These are phyloP conservation scores for Cisticola juncidis DNA, from an alignment of 2,113 vertebrate species.

Conservation along the genomic window DNA sequence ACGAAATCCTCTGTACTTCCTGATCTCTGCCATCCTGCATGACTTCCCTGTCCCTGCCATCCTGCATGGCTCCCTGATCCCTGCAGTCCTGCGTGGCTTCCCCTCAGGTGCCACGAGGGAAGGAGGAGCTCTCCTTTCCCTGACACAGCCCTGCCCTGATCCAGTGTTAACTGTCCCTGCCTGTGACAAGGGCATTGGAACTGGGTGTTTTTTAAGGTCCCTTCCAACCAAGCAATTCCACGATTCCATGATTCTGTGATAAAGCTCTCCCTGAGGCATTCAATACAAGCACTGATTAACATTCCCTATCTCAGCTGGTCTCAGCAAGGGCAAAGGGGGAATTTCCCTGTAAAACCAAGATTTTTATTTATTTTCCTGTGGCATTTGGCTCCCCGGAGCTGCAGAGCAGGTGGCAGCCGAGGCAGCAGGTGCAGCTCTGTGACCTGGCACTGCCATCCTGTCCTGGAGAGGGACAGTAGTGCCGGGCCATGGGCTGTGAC, in stretches of 20 bases:
- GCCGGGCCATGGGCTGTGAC: background rate
- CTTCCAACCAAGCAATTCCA: background rate
- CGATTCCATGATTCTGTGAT: background rate
- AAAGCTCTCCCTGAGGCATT: background rate
- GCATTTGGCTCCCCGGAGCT: background rate
- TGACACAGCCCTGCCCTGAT: background rate
- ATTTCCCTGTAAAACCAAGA: background rate
- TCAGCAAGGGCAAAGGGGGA: background rate
- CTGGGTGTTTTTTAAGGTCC: background rate
- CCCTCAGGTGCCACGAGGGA: background rate
- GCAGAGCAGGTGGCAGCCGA: background rate
- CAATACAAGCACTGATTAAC: background rate
- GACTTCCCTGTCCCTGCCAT: accelerated
- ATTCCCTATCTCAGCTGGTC: background rate
- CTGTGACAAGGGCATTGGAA: accelerated
- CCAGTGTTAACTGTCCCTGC: background rate
- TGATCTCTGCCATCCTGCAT: background rate
- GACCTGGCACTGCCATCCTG: background rate
- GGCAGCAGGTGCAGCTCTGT: background rate
- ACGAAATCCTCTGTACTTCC: background rate
- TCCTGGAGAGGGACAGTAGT: background rate
- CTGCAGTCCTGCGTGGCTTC: accelerated
- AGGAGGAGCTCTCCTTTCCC: background rate
- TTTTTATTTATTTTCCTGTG: background rate
- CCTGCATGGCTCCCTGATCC: background rate